Evolutionary conservation across 1,140 invertebrate genomes (phyloP).

Genomic region (Pristionchus pacificus): DNA sequence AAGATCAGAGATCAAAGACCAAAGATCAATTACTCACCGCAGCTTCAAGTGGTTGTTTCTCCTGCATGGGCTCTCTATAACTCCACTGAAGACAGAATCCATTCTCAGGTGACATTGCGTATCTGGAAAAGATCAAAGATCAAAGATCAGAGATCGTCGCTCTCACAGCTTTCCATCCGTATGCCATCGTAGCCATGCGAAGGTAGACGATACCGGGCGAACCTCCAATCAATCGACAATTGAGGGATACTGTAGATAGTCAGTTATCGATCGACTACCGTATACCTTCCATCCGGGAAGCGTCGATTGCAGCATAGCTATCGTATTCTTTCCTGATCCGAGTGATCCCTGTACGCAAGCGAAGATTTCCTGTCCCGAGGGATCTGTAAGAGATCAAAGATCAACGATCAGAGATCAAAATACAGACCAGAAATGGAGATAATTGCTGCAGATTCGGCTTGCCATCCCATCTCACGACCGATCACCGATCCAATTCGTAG

Average conservation of each 20-base stretch:
- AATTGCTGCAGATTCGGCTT: neutral
- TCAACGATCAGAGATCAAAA: neutral
- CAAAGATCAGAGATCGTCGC: too few species aligned
- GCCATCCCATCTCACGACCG: neutral
- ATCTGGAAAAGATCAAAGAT: too few species aligned
- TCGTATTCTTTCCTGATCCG: neutral
- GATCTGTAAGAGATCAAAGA: neutral
- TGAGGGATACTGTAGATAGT: neutral
- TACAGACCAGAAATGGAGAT: neutral
- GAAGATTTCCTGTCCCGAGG: neutral
- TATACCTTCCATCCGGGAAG: neutral
- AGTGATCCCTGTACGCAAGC: neutral
- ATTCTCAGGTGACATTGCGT: neutral
- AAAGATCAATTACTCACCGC: neutral
- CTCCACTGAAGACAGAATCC: neutral
- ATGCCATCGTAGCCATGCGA: neutral
- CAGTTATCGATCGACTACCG: neutral
- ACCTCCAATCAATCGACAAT: too few species aligned
- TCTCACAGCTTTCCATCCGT: neutral
- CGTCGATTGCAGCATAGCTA: neutral
- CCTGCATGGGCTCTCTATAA: neutral
- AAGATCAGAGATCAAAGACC: neutral
- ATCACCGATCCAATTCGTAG: neutral
- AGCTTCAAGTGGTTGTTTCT: neutral
- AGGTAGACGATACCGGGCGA: neutral